A percentile compares a stretch with the other conserved stretches of the same genome.
phyloP scores from a whole-genome alignment of 2,113 vertebrate species.

The Edolisoma coerulescens region DNA sequence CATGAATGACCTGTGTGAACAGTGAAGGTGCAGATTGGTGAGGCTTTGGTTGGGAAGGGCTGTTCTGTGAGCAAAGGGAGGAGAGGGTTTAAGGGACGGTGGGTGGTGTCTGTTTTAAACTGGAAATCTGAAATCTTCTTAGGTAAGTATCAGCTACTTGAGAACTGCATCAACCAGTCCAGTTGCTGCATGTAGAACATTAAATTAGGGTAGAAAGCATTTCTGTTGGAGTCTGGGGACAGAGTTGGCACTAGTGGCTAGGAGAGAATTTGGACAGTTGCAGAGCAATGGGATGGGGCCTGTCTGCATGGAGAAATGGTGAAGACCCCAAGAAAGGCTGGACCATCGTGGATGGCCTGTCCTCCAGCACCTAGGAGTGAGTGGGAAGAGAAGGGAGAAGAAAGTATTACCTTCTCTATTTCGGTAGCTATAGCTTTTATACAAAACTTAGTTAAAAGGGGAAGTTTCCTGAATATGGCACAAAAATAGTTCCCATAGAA shows the following conservation, averaged over 20 bases:
- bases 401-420: not conserved
- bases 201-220: not conserved
- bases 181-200: not conserved
- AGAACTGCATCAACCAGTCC: not conserved
- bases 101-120: not conserved
- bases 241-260: not conserved
- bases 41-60: not conserved
- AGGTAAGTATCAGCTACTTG: not conserved
- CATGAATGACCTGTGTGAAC: not conserved
- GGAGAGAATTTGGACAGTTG: not conserved
- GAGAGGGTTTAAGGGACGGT: not conserved
- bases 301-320: not conserved
- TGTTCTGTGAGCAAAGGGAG: not conserved
- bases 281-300: not conserved
- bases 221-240: not conserved
- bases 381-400: not conserved
- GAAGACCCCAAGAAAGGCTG: not conserved
- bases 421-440: not conserved
- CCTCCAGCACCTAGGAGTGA: not conserved
- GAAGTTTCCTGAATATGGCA: not conserved
- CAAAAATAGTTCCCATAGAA: not conserved
- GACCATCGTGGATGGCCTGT: not conserved
- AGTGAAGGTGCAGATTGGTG: accelerated
- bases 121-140: not conserved
- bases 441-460: not conserved